These are phyloP conservation scores for Hypsibius dujardini DNA, from an alignment of 1,140 invertebrate species.

Conservation along the genomic window DNA sequence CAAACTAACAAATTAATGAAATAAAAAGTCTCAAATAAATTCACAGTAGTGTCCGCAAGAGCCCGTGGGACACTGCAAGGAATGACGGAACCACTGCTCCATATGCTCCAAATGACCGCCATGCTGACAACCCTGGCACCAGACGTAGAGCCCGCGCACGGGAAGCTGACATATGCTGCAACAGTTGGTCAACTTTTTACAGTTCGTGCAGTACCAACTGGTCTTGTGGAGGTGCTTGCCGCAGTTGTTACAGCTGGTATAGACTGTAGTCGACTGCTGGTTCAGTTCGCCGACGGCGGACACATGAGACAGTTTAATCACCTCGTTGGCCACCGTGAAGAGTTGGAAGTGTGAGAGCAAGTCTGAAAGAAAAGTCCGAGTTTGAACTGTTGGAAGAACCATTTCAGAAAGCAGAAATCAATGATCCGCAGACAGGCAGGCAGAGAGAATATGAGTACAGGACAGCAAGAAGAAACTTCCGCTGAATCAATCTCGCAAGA, in stretches of 20 bases:
- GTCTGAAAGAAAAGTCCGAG: constrained; percentile 32
- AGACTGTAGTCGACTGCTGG: constrained; percentile 66
- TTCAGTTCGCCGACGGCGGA: constrained; percentile 55
- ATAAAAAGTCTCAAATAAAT: constrained; percentile 28
- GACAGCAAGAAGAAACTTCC: not conserved
- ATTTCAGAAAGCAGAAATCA: too few relatives aligned
- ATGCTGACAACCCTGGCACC: constrained; percentile 86
- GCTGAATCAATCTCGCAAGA: not conserved
- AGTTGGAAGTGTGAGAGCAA: constrained; percentile 56
- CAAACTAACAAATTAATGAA: too few relatives aligned
- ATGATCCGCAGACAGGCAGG: too few relatives aligned
- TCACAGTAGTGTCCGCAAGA: constrained; percentile 65
- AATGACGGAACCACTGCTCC: constrained; percentile 55
- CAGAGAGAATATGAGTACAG: too few relatives aligned
- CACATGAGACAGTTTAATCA: constrained; percentile 60
- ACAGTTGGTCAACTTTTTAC: constrained; percentile 48
- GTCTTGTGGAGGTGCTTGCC: constrained; percentile 45
- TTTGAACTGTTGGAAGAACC: too few relatives aligned
- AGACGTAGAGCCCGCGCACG: constrained; percentile 69
- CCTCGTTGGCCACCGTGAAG: constrained; percentile 56
- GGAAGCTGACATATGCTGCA: constrained; percentile 63
- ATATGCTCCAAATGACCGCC: constrained; percentile 78
- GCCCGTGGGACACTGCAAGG: constrained; percentile 66
- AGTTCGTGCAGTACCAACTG: constrained; percentile 58
- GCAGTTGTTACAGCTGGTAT: constrained; percentile 56